Conservation (phyloP, 2,797 vertebrate genomes). For the Aphelocoma californica region DNA sequence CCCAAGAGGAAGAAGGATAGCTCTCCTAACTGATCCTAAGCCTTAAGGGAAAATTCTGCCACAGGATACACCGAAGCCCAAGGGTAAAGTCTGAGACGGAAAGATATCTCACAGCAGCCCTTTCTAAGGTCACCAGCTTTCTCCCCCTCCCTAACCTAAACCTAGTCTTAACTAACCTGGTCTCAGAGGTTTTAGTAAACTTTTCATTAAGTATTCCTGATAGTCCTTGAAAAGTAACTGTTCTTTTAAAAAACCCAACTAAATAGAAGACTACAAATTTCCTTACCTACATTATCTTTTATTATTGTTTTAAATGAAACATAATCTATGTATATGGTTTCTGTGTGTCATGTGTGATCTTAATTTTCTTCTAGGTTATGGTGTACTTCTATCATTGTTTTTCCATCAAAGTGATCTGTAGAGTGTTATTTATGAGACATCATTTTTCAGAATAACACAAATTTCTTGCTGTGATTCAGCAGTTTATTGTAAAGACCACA, state of each 20-base stretch:
- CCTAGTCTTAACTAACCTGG: neutral
- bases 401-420: neutral
- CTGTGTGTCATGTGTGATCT: neutral
- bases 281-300: neutral
- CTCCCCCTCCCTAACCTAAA: neutral
- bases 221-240: neutral
- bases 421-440: neutral
- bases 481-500: neutral
- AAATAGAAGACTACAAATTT: neutral
- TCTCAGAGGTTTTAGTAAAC: neutral
- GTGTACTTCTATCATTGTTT: neutral
- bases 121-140: neutral
- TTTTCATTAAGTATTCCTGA: neutral
- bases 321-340: neutral
- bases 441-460: neutral
- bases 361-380: neutral
- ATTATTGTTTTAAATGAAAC: neutral
- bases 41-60: neutral
- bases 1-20: neutral
- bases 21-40: neutral
- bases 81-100: neutral
- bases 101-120: neutral
- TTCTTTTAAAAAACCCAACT: neutral
- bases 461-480: neutral
- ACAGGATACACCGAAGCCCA: neutral